Conservation (phyloP, 1,140 invertebrate genomes). For the Nasonia longicornis region DNA sequence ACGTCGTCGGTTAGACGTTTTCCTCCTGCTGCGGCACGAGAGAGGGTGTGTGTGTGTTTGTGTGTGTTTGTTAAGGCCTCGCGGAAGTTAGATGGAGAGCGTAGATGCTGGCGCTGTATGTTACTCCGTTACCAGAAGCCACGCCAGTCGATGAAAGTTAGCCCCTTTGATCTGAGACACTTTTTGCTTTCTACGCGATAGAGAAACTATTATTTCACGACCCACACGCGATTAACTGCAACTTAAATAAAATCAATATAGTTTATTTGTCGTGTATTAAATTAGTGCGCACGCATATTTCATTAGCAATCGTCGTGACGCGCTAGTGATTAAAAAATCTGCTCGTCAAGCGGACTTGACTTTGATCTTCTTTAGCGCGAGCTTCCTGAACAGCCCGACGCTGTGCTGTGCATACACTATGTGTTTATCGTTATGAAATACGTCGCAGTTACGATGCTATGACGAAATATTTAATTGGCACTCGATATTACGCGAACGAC, state of each 20-base stretch:
- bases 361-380: slow-evolving; percentile 11
- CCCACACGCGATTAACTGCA: no score
- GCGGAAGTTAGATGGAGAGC: not conserved
- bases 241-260: no score
- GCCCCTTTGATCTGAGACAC: not conserved
- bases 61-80: not conserved
- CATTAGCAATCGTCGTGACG: no score
- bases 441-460: not conserved
- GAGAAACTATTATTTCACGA: no score
- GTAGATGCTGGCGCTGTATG: not conserved
- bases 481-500: not conserved
- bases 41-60: no score
- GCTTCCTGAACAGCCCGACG: no score
- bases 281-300: no score
- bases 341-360: not conserved
- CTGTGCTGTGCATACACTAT: no score
- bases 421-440: not conserved
- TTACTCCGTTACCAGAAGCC: not conserved
- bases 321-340: not conserved
- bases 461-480: no score
- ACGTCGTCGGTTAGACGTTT: not conserved
- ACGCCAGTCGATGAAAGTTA: not conserved
- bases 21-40: not conserved
- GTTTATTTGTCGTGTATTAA: no score
- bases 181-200: no score